phyloP scores from a whole-genome alignment of 2,797 vertebrate genomes.

The Ataeniobius toweri region DNA sequence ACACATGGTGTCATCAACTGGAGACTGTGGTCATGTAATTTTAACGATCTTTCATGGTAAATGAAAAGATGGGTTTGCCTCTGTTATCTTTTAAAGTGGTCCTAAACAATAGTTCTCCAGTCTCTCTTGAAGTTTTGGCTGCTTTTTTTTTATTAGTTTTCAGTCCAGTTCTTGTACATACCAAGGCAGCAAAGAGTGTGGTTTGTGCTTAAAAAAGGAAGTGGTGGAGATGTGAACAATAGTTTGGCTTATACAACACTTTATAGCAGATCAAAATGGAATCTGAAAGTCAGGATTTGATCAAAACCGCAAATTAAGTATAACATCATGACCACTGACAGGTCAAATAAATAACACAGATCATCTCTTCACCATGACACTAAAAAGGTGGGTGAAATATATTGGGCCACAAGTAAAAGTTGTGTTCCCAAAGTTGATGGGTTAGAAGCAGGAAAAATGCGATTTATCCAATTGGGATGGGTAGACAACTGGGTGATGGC shows the following conservation, averaged over 20 bases:
- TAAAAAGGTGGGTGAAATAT: no score
- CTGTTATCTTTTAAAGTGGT: not conserved
- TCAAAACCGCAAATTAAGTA: no score
- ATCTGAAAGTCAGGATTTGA: not conserved
- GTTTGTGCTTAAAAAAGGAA: not conserved
- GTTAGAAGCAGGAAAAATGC: no score
- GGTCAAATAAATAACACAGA: no score
- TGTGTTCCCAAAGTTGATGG: no score
- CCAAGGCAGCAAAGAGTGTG: not conserved
- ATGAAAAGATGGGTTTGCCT: not conserved
- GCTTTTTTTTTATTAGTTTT: not conserved
- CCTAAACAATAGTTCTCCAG: not conserved
- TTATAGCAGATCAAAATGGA: not conserved
- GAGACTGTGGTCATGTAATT: not conserved
- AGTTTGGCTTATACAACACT: not conserved
- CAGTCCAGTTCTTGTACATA: not conserved
- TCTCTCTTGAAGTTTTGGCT: not conserved
- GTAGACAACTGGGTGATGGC: no score
- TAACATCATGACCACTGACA: no score
- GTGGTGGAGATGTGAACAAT: not conserved
- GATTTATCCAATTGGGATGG: no score
- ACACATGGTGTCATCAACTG: slow-evolving; percentile 10
- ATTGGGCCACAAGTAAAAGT: no score
- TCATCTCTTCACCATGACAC: no score
- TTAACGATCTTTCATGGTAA: not conserved